Evolutionary conservation across 2,797 vertebrate species (phyloP).

Genomic region (Gymnocypris eckloni): DNA sequence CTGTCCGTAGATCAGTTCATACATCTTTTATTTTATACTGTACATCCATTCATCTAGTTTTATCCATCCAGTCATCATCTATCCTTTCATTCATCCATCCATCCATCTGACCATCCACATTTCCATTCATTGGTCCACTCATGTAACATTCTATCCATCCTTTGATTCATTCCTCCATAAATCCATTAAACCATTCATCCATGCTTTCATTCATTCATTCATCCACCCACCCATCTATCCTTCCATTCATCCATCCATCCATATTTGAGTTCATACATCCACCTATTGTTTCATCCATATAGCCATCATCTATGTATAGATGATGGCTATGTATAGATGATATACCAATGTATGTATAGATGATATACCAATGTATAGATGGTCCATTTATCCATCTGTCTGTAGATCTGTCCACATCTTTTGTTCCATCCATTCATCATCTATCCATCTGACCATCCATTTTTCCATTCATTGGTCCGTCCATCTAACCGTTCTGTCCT

Average conservation of each 20-base stretch:
- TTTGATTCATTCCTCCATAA: neutral
- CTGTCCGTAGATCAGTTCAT: neutral
- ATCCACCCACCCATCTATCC: no score
- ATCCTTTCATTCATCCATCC: neutral
- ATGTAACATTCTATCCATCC: neutral
- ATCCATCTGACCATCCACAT: neutral
- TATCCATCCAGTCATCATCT: neutral
- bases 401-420: neutral
- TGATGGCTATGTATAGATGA: no score
- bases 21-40: neutral
- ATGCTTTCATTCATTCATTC: neutral
- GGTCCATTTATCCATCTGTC: neutral
- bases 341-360: no score
- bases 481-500: neutral
- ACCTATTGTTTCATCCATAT: neutral
- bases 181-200: neutral
- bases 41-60: neutral
- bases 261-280: neutral
- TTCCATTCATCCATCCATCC: no score
- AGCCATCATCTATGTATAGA: no score
- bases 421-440: no score
- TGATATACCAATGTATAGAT: no score
- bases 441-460: neutral
- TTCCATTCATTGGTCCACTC: neutral
- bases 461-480: neutral